Conservation (phyloP, 2,888 invertebrate genomes). For the Hemaris fuciformis region DNA sequence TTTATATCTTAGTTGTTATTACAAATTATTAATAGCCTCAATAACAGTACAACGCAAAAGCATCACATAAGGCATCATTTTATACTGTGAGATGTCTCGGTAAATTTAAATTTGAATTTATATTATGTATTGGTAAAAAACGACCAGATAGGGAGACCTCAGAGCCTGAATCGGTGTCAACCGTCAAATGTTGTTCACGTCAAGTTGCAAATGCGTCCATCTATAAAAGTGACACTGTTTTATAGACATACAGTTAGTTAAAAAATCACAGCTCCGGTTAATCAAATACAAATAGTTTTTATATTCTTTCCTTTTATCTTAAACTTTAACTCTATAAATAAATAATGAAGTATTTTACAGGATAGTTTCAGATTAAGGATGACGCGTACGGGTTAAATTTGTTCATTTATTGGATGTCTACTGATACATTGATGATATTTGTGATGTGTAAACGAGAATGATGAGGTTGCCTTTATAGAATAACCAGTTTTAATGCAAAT, state of each 20-base stretch:
- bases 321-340: constrained; percentile 73
- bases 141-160: constrained; percentile 40
- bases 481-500: too few relatives aligned
- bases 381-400: constrained; percentile 45
- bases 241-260: constrained; percentile 71
- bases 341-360: constrained; percentile 78
- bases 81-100: too few relatives aligned
- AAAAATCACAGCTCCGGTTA: constrained; percentile 81
- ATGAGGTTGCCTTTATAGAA: too few relatives aligned
- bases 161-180: constrained; percentile 41
- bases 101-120: background rate
- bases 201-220: constrained; percentile 4
- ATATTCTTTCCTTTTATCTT: constrained; percentile 67
- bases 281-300: constrained; percentile 75
- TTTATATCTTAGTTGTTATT: background rate
- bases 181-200: constrained; percentile 11
- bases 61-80: background rate
- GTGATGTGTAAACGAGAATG: too few relatives aligned
- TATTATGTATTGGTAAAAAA: background rate
- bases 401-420: background rate
- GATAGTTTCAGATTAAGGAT: constrained; percentile 62
- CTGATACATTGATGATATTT: too few relatives aligned
- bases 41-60: constrained; percentile 29
- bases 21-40: constrained; percentile 17
- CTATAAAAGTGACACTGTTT: constrained; percentile 34